Conservation (phyloP, 2,113 vertebrate species). For the Actenoides lindsayi region DNA sequence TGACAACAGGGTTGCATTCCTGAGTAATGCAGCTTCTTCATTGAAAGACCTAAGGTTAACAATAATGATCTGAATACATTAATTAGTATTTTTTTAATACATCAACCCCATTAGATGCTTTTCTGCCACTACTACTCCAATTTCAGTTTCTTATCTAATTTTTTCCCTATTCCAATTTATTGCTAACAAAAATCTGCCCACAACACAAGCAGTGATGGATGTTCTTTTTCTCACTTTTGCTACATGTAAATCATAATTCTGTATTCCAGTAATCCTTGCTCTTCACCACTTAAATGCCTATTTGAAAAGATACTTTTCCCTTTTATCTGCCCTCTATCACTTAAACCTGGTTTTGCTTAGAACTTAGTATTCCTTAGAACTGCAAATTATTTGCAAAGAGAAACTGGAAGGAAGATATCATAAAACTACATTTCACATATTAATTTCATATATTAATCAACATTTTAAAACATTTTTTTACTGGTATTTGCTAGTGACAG, state of each 20-base stretch:
- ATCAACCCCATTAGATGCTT: neutral
- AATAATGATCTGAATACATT: slow-evolving; percentile 4
- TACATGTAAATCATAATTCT: neutral
- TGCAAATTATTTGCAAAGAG: neutral
- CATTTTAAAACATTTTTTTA: neutral
- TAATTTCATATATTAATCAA: neutral
- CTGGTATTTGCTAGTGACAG: neutral
- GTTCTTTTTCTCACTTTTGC: neutral
- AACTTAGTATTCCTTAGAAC: neutral
- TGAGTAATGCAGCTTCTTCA: neutral
- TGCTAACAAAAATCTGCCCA: neutral
- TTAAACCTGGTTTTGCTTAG: neutral
- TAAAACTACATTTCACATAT: neutral
- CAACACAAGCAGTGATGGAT: neutral
- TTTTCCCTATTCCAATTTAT: neutral
- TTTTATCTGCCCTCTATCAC: neutral
- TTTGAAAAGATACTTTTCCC: neutral
- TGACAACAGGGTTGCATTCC: neutral
- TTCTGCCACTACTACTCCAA: neutral
- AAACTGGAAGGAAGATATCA: neutral
- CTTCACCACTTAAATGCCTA: neutral
- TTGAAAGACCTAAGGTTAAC: slow-evolving; percentile 38
- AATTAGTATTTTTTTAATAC: slow-evolving; percentile 38
- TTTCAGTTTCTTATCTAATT: neutral
- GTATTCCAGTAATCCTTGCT: neutral